Evolutionary conservation across 2,797 vertebrate genomes (phyloP), one percentile per base, ranked within the genome.

Genomic region (Enteromius trimaculatus): DNA sequence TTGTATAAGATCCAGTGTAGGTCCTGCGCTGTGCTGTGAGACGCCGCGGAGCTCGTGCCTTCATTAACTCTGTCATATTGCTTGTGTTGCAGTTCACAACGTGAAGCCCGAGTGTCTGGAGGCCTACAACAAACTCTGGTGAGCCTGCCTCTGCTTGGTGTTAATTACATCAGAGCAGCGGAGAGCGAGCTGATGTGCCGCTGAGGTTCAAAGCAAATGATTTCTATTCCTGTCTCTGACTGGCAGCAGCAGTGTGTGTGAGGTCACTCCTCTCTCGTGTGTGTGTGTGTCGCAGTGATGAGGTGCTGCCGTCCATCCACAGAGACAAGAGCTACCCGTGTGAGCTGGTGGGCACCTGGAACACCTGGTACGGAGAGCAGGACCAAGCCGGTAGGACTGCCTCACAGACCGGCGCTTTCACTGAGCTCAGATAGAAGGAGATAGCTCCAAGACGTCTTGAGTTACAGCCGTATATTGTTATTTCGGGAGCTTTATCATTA

Each of bases 321-420:
- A 95, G 95, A 90, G 96, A 96, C 93, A 96, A 96, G 90, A 95
- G 96, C 87, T 99, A 98, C 92, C 98, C 98, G 84, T 99, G 98
- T 95, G 95, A 98, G 91, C 94, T 99, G 94, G 98, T 99, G 95
- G 98, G 98, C 84, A 99, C 97, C 76, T 99, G 98, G 98, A 99
- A 99, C 91, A 99, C 98, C 88, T 99, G 98, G 98, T 99, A 99
- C 91, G 98, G 98, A 93, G 98, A 99, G 91, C 98, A 99, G 88
- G 98, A 99, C 92, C 98, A 99, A 95, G 97, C 98, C 91, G 98
- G 98, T 99, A 98, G 91, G 96, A 95, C 80, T 74, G 13, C 13
- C 58, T 62, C 53, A 34, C 31, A 31, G 31, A 31, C 31, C 31
- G 31, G 2, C 31, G 31, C 31, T 31, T 31, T 31, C 31, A 31